These are phyloP conservation scores for Anthrax anthrax DNA, from an alignment of 2,888 invertebrate genomes.

Conservation along the genomic window DNA sequence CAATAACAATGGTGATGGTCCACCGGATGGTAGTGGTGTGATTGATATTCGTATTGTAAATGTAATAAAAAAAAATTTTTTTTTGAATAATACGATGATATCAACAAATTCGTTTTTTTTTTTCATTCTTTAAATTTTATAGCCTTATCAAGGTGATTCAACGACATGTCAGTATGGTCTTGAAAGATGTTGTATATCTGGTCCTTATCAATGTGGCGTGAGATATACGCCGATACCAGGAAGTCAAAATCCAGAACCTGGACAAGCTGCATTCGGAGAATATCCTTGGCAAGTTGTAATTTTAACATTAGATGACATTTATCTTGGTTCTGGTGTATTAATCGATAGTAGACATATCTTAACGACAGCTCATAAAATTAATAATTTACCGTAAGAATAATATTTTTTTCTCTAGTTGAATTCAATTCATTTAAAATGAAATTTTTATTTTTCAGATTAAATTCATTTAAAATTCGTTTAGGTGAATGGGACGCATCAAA, in stretches of 20 bases:
- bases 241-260: slow-evolving; percentile 29
- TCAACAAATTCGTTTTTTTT: neutral
- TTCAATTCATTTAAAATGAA: neutral
- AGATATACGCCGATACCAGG: slow-evolving; percentile 27
- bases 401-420: neutral
- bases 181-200: slow-evolving; percentile 24
- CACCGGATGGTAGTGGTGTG: slow-evolving; percentile 40
- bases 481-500: slow-evolving; percentile 63
- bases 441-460: slow-evolving; percentile 15
- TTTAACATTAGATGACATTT: slow-evolving; percentile 44
- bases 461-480: slow-evolving; percentile 47
- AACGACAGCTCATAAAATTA: slow-evolving; percentile 59
- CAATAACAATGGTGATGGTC: slow-evolving; percentile 11
- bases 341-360: slow-evolving; percentile 51
- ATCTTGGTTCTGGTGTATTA: slow-evolving; percentile 58
- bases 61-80: slow-evolving; percentile 30
- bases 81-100: neutral
- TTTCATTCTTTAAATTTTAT: neutral
- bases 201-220: slow-evolving; percentile 27
- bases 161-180: slow-evolving; percentile 17
- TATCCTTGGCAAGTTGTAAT: slow-evolving; percentile 61
- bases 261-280: slow-evolving; percentile 50
- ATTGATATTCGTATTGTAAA: slow-evolving; percentile 48
- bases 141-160: slow-evolving; percentile 7
- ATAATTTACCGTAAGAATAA: slow-evolving; percentile 40